phyloP scores from a whole-genome alignment of 2,888 invertebrate genomes.

The Noctua comes region DNA sequence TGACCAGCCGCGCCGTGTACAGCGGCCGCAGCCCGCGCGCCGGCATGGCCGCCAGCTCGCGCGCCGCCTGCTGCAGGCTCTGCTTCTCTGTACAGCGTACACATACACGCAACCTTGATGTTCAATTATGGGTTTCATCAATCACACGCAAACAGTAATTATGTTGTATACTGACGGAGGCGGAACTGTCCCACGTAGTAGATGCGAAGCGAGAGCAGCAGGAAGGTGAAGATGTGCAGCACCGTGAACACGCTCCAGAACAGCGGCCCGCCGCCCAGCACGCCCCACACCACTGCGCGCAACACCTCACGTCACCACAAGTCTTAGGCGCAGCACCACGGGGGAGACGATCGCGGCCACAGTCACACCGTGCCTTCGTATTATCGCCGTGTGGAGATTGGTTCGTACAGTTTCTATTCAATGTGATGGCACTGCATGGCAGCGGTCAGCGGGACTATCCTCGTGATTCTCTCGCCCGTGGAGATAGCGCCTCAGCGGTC shows the following conservation, averaged over 20 bases:
- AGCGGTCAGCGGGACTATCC: neutral
- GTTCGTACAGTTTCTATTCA: neutral
- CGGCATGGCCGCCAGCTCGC: constrained; percentile 71
- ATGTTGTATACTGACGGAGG: constrained; percentile 86
- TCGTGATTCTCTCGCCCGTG: neutral
- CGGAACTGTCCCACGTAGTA: constrained; percentile 95
- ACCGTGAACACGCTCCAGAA: constrained; percentile 95
- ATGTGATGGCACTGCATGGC: neutral
- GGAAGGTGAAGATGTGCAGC: constrained; percentile 92
- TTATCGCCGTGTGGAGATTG: neutral
- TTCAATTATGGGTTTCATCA: neutral
- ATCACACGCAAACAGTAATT: neutral
- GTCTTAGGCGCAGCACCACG: neutral
- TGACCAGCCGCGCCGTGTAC: constrained; percentile 89
- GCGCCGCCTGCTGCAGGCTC: constrained; percentile 79
- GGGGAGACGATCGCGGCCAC: neutral
- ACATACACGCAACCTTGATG: neutral
- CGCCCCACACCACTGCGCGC: constrained; percentile 92
- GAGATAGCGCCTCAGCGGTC: neutral
- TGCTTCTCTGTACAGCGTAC: constrained; percentile 73
- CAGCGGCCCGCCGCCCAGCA: constrained; percentile 91
- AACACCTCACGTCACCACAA: neutral
- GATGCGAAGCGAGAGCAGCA: constrained; percentile 93
- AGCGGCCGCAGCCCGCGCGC: constrained; percentile 76
- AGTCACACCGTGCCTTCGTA: neutral